Evolutionary conservation across 2,888 invertebrate genomes (phyloP), one percentile per base, ranked within the genome.

Genomic region (Drosophila falleni): DNA sequence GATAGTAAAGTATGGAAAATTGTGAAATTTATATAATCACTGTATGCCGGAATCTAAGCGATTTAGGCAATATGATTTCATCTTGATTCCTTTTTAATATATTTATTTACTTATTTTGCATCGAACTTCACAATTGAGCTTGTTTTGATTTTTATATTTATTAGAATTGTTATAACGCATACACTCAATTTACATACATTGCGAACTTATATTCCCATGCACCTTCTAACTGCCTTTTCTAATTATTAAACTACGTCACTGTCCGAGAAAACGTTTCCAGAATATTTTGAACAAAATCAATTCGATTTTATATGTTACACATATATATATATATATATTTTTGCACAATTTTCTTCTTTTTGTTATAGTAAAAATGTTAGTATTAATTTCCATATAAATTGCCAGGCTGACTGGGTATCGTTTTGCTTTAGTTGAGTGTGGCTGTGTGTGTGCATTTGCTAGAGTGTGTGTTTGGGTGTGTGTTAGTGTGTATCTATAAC

Each of bases 371-470:
- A 86, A 86, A 83, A 79, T 78, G 79, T 75, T 87, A 74, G 81
- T 84, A 87, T 84, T 84, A 84, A 84, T 84, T 84, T 84, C 84
- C 84, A 84, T 84, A 83, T 86, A 84, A 79, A 84, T 84, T 84
- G 87, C 77, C 77, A 63, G 66, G 53, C 74, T 70, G 72, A 47
- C 65, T 65, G 37, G 29, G 15, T 58, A 71, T 71, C 66, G 69
- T 71, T 72, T 82, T 66, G 56, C 65, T 53, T 23, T 33, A 46
- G 19, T 31, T n/a, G n/a, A 29, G 50, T 39, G 39, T 41, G 23
- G 15, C 26, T 23, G 44, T 46, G 53, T 13, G 31, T 16, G 41
- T 16, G 23, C 2, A 1, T 16, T 29, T 19, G 42, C 49, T n/a
- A n/a, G n/a, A n/a, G 54, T 47, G 47, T 50, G 2, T 4, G 4